phyloP scores from a whole-genome alignment of 2,797 vertebrate species.

The Scarus forsteni region DNA sequence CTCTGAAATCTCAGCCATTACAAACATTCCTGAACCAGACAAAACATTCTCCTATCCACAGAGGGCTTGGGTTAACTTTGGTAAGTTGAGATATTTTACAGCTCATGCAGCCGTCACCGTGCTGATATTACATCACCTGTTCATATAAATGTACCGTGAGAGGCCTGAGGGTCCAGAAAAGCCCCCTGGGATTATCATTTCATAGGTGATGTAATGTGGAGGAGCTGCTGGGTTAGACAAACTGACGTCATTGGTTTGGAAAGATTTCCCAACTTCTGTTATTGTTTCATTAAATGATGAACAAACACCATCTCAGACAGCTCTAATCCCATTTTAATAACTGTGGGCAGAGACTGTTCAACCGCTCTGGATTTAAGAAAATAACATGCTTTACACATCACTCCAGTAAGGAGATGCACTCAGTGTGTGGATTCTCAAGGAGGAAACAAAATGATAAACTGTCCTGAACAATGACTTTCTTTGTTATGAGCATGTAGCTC shows the following conservation, averaged over 20 bases:
- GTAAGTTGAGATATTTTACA: constrained; percentile 38
- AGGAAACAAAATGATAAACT: no score
- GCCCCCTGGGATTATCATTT: constrained; percentile 40
- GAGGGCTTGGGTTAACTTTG: constrained; percentile 4
- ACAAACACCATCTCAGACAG: constrained; percentile 2
- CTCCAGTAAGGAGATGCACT: no score
- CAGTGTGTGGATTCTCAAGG: no score
- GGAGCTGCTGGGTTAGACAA: constrained; percentile 24
- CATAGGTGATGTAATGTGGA: constrained; percentile 45
- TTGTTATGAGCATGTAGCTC: no score
- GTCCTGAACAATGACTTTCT: no score
- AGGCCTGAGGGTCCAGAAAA: constrained; percentile 14
- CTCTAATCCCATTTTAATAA: constrained; percentile 9
- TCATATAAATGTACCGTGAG: constrained; percentile 5
- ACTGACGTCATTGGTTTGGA: constrained; percentile 40
- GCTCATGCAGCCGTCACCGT: constrained; percentile 5
- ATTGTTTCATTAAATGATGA: constrained; percentile 23
- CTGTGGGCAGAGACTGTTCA: constrained; percentile 5
- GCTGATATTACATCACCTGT: constrained; percentile 53
- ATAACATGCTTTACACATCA: background rate
- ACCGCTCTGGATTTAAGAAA: background rate
- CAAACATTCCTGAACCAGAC: background rate
- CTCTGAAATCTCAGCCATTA: background rate
- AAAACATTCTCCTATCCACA: background rate
- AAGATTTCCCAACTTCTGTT: constrained; percentile 18